These are phyloP conservation scores for Phacellophora camtschatica DNA, from an alignment of 30 jellyfish, hydroid and myxozoan genomes.

Conservation along the genomic window DNA sequence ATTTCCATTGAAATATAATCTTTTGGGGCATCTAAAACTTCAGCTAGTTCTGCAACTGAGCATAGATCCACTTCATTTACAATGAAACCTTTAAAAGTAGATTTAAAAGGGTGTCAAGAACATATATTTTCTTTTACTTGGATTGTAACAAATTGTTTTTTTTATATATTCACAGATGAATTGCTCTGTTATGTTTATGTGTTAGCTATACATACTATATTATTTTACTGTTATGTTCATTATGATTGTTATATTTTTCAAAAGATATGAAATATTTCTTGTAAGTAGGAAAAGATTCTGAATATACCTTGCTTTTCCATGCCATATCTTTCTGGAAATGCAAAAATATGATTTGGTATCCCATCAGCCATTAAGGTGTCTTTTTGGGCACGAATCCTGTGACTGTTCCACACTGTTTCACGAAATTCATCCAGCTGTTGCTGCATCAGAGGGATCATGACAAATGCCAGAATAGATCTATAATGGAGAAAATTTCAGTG, in stretches of 20 bases:
- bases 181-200: not conserved
- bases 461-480: constrained; percentile 7
- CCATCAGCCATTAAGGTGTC: constrained; percentile 37
- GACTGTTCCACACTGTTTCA: constrained; percentile 18
- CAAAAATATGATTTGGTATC: constrained; percentile 19
- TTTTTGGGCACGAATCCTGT: constrained; percentile 15
- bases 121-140: not conserved
- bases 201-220: not conserved
- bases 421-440: constrained; percentile 10
- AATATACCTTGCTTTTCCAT: constrained; percentile 2
- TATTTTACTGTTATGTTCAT: not conserved
- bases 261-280: no score
- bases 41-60: constrained; percentile 4
- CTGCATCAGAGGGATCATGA: constrained; percentile 36
- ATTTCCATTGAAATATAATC: not conserved
- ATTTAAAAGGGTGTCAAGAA: no score
- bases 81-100: not conserved
- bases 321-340: constrained; percentile 18
- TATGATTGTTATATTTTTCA: not conserved
- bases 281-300: no score
- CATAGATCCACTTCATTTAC: not conserved
- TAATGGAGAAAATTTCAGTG: not conserved
- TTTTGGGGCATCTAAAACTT: not conserved
- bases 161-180: not conserved
- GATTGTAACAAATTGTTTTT: not conserved